Conservation (phyloP, 2,113 vertebrate species). For the Pagrus major region DNA sequence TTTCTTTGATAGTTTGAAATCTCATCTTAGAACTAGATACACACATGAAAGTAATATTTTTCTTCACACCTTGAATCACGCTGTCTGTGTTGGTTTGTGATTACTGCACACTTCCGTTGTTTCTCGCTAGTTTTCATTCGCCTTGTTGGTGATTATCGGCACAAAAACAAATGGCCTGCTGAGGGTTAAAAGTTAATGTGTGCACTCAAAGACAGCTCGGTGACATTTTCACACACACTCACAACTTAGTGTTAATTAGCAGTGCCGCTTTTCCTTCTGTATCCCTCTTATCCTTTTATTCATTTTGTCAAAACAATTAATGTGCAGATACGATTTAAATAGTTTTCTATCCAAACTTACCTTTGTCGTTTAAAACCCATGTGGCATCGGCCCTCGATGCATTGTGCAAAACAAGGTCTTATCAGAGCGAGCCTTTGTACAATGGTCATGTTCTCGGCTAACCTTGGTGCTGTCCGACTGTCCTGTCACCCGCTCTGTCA, state of each 20-base stretch:
- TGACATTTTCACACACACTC: constrained; percentile 43
- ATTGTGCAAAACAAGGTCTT: constrained; percentile 44
- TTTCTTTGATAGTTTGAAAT: constrained; percentile 21
- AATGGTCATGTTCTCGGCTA: constrained; percentile 67
- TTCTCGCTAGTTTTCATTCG: constrained; percentile 43
- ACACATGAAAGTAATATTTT: constrained; percentile 3
- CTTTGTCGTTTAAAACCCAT: neutral
- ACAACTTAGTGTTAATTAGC: constrained; percentile 51
- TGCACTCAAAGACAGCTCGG: constrained; percentile 31
- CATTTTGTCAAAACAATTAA: constrained; percentile 9
- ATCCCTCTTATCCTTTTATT: neutral
- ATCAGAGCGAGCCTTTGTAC: constrained; percentile 64
- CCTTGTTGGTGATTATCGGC: constrained; percentile 37
- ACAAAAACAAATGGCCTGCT: constrained; percentile 21
- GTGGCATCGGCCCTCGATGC: neutral
- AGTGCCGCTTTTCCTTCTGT: neutral
- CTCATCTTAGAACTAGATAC: neutral
- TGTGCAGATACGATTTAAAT: constrained; percentile 8
- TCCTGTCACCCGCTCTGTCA: constrained; percentile 72
- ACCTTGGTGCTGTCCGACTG: constrained; percentile 75
- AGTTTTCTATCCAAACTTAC: constrained; percentile 10
- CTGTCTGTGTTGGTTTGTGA: constrained; percentile 11
- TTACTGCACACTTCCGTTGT: neutral
- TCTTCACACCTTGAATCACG: constrained; percentile 24
- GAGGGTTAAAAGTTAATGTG: constrained; percentile 46